Percentiles rank a stretch among this genome's conserved stretches.
phyloP scores from a whole-genome alignment of 2,797 vertebrate species.

The Linurgus olivaceus region DNA sequence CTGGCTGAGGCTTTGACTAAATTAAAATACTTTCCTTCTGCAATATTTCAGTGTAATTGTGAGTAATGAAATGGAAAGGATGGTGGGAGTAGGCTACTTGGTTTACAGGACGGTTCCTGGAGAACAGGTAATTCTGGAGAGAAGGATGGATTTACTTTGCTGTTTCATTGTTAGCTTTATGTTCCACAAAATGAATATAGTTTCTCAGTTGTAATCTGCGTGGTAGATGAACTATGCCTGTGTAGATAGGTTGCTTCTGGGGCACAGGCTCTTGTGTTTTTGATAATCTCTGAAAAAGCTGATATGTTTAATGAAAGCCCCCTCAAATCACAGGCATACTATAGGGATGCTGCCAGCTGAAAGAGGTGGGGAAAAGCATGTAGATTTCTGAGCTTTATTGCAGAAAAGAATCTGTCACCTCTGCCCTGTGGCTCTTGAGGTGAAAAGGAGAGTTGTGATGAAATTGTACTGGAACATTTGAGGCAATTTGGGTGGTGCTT shows the following conservation, averaged over 20 bases:
- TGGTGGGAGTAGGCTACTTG: neutral
- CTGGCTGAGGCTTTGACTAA: neutral
- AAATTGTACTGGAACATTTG: neutral
- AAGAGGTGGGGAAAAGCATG: neutral
- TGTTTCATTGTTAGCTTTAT: neutral
- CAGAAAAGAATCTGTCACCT: neutral
- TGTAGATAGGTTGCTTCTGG: neutral
- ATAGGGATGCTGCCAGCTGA: neutral
- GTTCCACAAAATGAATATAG: neutral
- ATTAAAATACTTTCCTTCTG: neutral
- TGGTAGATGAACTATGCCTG: neutral
- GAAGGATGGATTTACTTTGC: neutral
- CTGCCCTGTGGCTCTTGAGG: neutral
- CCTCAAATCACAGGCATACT: neutral
- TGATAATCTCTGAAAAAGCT: neutral
- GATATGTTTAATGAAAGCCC: neutral
- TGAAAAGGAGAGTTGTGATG: neutral
- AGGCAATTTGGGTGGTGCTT: neutral
- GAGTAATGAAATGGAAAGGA: neutral
- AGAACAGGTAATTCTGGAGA: neutral
- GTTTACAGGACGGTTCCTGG: neutral
- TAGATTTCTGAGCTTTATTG: neutral
- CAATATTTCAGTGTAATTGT: neutral
- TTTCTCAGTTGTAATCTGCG: neutral
- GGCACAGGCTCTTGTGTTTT: neutral